Base-by-base conservation (phyloP, 1,140 invertebrate species). In the Temnothorax curvispinosus region DNA sequence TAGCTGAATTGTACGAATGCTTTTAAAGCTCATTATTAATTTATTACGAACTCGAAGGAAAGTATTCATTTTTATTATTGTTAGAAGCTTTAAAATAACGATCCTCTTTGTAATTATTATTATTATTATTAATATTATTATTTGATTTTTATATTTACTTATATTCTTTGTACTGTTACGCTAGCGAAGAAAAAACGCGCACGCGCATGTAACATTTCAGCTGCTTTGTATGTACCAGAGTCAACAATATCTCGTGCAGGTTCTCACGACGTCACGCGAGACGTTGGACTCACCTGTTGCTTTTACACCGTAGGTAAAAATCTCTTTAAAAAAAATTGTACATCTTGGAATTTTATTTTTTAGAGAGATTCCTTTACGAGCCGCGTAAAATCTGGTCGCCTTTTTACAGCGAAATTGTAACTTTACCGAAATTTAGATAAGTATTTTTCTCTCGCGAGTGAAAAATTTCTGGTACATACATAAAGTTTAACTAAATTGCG, bases 1-100 rank as follows among this genome's bases (percentile, higher is more conserved):
- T 89, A 89, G 80, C 84, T 64, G 84, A 89, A 89, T 88, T 89
- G 76, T 89, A 69, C 62, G 88, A 69, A 71, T 44, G 71, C 8
- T 74, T 65, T 54, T 88, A 88, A 74, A 84, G 56, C 18, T 76
- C 69, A 64, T 85, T 88, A 64, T 89, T 89, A 89, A 89, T 89
- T 89, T 89, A 89, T 89, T 89, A 58, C 50, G 41, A 54, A 76
- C 62, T 90, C 87, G 69, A 91, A 86, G 81, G n/a, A 81, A 89
- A 52, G 89, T 86, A 85, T 89, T 72, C 78, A 91, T 78, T 86
- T 90, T 85, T 91, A 84, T 90, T 91, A 88, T 87, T 90, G 88
- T 92, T 89, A 89, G 82, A 80, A 85, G 78, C 82, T 72, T 69
- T 87, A 85, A 27, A 27, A 81, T 80, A 89, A 90, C 64, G 62